Base-by-base conservation (phyloP, 2,797 vertebrate species). In the Luscinia megarhynchos region DNA sequence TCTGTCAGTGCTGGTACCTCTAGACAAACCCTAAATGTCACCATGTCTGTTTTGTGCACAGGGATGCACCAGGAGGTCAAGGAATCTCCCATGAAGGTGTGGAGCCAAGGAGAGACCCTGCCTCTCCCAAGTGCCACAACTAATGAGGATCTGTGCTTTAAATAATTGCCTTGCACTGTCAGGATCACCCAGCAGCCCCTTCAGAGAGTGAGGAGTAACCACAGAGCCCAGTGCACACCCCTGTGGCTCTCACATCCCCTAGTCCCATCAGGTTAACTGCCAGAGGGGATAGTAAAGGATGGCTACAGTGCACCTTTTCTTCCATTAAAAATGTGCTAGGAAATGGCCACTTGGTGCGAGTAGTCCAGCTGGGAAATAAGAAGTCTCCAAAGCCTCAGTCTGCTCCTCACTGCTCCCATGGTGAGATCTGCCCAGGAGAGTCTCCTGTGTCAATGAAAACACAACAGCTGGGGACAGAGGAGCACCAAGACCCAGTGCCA, bases 141-240 rank as follows among this genome's bases (percentile, higher is more conserved):
- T 67, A 67, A 87, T 9, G 16, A 80, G 21, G 1, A 0, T 27
- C 43, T 59, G 23, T 38, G 50, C 58, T 86, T 90, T 46, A 46
- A 77, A 54, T 30, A 51, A 15, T 24, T 73, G 26, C 15, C 18
- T 78, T 73, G 36, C 0, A 2, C 48, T 55, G 12, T 14, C 24
- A 61, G 51, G 57, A 53, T 69, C 2, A 0, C 27, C 24, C 4
- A 9, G 13, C 21, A 82, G 6, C 16, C 16, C 16, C 59, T 75
- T 40, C 1, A 18, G 78, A 67, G 58, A 84, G 11, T 1, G 2
- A 46, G n/a, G 50, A 7, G 29, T 1, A 5, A 48, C 38, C 2
- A 0, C 74, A 80, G 48, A 87, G 15, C 9, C 41, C 30, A 43
- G 1, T 0, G 0, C 1, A 11, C 46, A 64, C 7, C 18, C 40